Conservation (phyloP, 2,888 invertebrate genomes). For the Habroteleia sp. region DNA sequence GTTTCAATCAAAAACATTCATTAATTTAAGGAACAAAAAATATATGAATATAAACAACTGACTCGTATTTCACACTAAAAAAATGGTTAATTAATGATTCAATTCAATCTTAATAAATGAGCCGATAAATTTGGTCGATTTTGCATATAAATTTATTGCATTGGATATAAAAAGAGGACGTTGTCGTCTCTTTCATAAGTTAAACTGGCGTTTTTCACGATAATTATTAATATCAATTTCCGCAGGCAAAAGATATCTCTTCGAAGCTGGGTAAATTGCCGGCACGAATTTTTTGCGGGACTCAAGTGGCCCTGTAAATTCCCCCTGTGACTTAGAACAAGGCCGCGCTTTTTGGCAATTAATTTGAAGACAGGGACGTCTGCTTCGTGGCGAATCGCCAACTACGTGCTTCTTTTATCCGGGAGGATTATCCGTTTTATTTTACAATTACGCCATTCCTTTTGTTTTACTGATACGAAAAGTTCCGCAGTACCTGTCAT, state of each 20-base stretch:
- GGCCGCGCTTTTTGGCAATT: conserved; percentile 56
- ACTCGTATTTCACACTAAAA: too few relatives aligned
- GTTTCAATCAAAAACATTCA: too few relatives aligned
- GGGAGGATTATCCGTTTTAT: conserved; percentile 44
- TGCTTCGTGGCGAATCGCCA: conserved; percentile 56
- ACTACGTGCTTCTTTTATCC: conserved; percentile 55
- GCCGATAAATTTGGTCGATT: too few relatives aligned
- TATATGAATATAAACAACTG: too few relatives aligned
- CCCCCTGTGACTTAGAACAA: conserved; percentile 53
- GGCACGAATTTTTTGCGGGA: conserved; percentile 22
- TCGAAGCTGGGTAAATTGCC: conserved; percentile 3
- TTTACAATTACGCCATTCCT: conserved; percentile 50
- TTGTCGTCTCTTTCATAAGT: too few relatives aligned
- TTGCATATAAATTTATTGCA: too few relatives aligned
- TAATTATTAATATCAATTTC: conserved; percentile 4
- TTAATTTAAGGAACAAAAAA: too few relatives aligned
- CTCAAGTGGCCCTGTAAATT: conserved; percentile 47
- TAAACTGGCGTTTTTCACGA: too few relatives aligned
- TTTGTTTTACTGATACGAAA: conserved; percentile 41
- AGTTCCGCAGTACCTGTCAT: conserved; percentile 24
- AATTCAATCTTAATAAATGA: too few relatives aligned
- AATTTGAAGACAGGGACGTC: conserved; percentile 54
- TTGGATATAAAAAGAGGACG: too few relatives aligned
- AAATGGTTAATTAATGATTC: too few relatives aligned
- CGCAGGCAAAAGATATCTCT: background rate